Percentiles rank a stretch among this genome's conserved stretches.
phyloP scores from a whole-genome alignment of 2,888 invertebrate species.

The Mesoligia furuncula region DNA sequence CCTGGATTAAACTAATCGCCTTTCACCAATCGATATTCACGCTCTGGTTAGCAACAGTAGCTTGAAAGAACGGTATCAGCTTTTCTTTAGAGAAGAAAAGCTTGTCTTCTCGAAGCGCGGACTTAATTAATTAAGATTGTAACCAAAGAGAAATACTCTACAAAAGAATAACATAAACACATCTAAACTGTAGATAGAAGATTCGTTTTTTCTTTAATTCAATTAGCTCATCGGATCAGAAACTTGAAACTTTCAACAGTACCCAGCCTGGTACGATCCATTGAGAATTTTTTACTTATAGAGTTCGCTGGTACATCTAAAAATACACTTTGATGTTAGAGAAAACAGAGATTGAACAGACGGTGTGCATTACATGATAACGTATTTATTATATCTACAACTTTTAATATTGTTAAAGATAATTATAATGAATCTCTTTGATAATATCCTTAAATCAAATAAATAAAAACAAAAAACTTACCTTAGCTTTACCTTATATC shows the following conservation, averaged over 20 bases:
- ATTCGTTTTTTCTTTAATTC: slow-evolving; percentile 27
- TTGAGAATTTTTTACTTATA: slow-evolving; percentile 28
- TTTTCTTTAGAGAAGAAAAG: not conserved
- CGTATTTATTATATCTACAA: too few relatives aligned
- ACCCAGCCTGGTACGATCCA: slow-evolving; percentile 8
- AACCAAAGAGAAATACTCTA: slow-evolving; percentile 5
- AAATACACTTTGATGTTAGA: not conserved
- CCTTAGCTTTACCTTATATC: too few relatives aligned
- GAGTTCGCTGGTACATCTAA: slow-evolving; percentile 4
- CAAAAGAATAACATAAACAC: slow-evolving; percentile 21
- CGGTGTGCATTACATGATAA: not conserved
- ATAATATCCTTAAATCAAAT: too few relatives aligned
- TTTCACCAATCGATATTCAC: not conserved
- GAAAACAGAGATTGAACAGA: not conserved
- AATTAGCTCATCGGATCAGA: slow-evolving; percentile 31
- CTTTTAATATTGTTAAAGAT: too few relatives aligned
- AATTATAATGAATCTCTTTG: too few relatives aligned
- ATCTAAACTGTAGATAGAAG: slow-evolving; percentile 16
- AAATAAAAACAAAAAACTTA: too few relatives aligned
- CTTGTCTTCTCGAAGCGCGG: not conserved
- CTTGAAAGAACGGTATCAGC: not conserved
- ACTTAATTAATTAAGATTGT: slow-evolving; percentile 21
- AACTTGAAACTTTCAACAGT: slow-evolving; percentile 34
- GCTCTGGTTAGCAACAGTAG: not conserved
- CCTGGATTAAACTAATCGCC: not conserved